These are phyloP conservation scores for Poeciliopsis turneri DNA, from an alignment of 2,797 vertebrate genomes.

Conservation along the genomic window DNA sequence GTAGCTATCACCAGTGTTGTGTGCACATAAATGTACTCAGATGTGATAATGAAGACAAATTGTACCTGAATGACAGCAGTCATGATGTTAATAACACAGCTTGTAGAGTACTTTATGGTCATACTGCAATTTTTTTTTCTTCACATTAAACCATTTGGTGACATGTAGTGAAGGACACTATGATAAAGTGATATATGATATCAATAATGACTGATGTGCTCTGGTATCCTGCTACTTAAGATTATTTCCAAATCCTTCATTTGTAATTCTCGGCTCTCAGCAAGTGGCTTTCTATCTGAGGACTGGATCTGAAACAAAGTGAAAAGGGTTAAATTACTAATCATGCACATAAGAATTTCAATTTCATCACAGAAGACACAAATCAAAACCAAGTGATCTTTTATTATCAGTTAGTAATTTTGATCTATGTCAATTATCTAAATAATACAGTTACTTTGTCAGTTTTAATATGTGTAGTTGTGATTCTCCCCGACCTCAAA, in stretches of 20 bases:
- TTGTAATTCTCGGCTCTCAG: slow-evolving; percentile 26
- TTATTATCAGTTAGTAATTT: neutral
- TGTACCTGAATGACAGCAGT: slow-evolving; percentile 15
- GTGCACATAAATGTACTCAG: slow-evolving; percentile 33
- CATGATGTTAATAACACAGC: slow-evolving; percentile 15
- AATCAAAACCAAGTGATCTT: neutral
- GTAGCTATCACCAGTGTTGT: slow-evolving; percentile 13
- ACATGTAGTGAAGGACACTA: slow-evolving; percentile 17
- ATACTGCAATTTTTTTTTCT: slow-evolving; percentile 23
- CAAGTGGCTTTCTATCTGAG: slow-evolving; percentile 38
- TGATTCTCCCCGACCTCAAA: neutral
- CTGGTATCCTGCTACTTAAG: slow-evolving; percentile 36
- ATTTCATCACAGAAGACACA: neutral
- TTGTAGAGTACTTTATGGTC: slow-evolving; percentile 22
- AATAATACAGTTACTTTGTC: slow-evolving; percentile 13
- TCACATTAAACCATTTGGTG: slow-evolving; percentile 28
- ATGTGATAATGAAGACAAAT: slow-evolving; percentile 16
- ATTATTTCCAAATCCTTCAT: slow-evolving; percentile 13
- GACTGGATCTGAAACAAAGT: slow-evolving; percentile 57
- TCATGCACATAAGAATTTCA: neutral
- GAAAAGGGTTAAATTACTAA: slow-evolving; percentile 16
- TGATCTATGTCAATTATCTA: slow-evolving; percentile 4
- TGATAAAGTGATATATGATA: slow-evolving; percentile 11
- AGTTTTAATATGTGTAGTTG: neutral
- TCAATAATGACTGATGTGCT: slow-evolving; percentile 18